Base-by-base conservation (phyloP, 2,888 invertebrate genomes). In the Acheta domesticus region DNA sequence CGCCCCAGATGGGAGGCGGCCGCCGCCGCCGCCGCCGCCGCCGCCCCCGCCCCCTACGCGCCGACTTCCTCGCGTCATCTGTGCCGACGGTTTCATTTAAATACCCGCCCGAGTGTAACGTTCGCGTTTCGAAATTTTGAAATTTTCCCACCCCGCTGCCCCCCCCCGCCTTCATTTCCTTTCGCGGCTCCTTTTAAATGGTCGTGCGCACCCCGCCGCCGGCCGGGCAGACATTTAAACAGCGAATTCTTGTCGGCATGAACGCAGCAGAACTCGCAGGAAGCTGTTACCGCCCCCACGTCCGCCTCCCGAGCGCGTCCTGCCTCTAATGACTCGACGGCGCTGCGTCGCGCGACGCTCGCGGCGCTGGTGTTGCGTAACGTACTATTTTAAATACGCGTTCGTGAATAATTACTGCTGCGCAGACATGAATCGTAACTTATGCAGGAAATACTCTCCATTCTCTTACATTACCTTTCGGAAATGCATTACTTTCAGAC, bases 1-100 rank as follows among this genome's bases (percentile, higher is more conserved):
- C 4, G 16, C 62, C n/a, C 62, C 62, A 62, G 62, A 62, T 62
- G 62, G 62, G 62, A 62, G 62, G 62, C 62, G 62, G 62, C 14
- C 62, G 14, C 16, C 62, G 16, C 62, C 16, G 62, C 8, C 36
- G 36, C 5, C 36, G 36, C 36, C 23, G 23, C 23, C n/a, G n/a
- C n/a, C n/a, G n/a, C n/a, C n/a, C n/a, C 36, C 36, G 8, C 36
- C 36, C 36, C 36, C 36, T 0, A 36, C 36, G 8, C 36, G 36
- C 36, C 36, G 36, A 36, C 36, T 36, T 36, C 36, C 16, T 62
- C 62, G 62, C 62, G 62, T 62, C 62, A 62, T 62, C 62, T 62
- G 62, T n/a, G 62, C 62, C 62, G 62, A 62, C 62, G 62, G 62
- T 62, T 62, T 62, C n/a, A 62, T 62, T 62, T 62, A 62, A 62